A percentile compares a stretch with the other conserved stretches of the same genome.
Evolutionary conservation across 2,888 invertebrate genomes (phyloP).

Genomic region (Cataglyphis cursor): DNA sequence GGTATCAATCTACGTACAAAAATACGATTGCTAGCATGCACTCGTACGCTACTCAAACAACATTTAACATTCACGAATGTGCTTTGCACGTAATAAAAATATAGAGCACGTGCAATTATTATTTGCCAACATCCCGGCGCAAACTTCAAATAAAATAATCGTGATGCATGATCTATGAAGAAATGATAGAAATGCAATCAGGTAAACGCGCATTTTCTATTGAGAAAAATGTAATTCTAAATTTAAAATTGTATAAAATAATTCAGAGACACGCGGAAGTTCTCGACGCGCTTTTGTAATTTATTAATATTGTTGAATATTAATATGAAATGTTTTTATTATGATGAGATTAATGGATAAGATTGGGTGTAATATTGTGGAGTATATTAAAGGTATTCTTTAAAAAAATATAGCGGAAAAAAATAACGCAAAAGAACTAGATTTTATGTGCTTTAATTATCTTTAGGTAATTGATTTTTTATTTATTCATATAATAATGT

Average conservation of each 20-base stretch:
- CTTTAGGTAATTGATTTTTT: neutral
- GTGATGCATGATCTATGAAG: neutral
- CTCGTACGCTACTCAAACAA: conserved; percentile 64
- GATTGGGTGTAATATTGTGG: neutral
- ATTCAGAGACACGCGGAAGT: neutral
- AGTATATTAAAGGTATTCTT: neutral
- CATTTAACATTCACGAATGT: conserved; percentile 61
- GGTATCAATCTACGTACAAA: conserved; percentile 61
- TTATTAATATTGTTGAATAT: neutral
- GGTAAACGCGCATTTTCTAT: neutral
- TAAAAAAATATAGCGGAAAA: neutral
- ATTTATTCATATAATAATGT: neutral
- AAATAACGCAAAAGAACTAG: neutral
- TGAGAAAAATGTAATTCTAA: neutral
- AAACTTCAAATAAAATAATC: conserved; percentile 49
- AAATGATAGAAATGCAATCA: conserved; percentile 10
- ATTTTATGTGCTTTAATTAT: neutral
- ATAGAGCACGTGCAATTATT: conserved; percentile 58
- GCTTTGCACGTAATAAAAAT: conserved; percentile 61
- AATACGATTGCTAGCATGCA: conserved; percentile 60
- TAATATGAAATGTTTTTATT: neutral
- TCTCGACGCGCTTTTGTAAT: neutral
- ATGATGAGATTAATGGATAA: neutral
- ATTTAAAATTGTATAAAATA: neutral
- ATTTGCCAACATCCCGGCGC: conserved; percentile 38